Conservation (phyloP, 2,113 vertebrate genomes). For the Clarias macrocephalus region DNA sequence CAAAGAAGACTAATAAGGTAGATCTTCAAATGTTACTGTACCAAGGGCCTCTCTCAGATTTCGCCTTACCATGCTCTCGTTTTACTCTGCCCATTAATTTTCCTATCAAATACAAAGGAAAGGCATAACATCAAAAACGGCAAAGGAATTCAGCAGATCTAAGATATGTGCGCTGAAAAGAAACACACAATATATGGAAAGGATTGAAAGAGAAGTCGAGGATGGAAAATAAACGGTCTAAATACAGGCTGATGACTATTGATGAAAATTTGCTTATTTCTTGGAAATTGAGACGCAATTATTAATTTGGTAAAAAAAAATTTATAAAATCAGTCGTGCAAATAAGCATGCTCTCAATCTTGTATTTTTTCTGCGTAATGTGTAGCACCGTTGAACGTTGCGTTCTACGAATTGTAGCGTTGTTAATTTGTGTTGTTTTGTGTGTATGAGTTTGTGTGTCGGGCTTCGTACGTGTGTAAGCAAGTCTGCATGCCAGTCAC, state of each 20-base stretch:
- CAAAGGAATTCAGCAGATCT: background rate
- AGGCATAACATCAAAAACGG: background rate
- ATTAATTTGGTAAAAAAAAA: background rate
- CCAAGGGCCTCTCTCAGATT: background rate
- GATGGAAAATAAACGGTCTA: background rate
- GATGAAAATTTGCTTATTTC: background rate
- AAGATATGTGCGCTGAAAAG: background rate
- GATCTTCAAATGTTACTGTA: background rate
- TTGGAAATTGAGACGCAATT: background rate
- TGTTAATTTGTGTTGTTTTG: background rate
- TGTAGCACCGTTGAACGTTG: background rate
- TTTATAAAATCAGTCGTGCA: background rate
- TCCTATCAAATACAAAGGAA: background rate
- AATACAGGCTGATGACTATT: background rate
- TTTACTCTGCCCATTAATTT: background rate
- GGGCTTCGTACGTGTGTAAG: slow-evolving; percentile 17
- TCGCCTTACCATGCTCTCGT: too few relatives aligned
- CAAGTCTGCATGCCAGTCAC: slow-evolving; percentile 18
- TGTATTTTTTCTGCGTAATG: background rate
- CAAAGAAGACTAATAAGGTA: background rate
- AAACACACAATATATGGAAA: background rate
- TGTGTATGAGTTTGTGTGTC: background rate
- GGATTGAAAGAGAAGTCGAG: background rate
- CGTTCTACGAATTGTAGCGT: background rate
- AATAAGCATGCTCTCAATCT: slow-evolving; percentile 6